phyloP scores from a whole-genome alignment of 2,888 invertebrate genomes.

The Calameuta filiformis region DNA sequence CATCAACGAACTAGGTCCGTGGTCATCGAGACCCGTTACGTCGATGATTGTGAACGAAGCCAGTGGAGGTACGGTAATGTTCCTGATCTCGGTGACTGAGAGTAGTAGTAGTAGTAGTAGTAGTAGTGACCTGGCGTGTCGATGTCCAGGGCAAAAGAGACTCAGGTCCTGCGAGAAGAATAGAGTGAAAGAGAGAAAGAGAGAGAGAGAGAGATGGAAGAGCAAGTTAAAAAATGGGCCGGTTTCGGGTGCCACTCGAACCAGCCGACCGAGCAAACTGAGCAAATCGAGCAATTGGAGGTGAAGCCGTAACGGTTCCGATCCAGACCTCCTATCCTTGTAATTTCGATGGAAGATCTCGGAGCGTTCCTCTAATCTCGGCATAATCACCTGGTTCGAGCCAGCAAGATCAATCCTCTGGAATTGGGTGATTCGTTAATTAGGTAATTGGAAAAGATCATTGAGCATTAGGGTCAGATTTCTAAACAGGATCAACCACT shows the following conservation, averaged over 20 bases:
- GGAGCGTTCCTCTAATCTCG: too few species aligned
- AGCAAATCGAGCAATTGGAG: conserved; percentile 2
- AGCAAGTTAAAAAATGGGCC: conserved; percentile 20
- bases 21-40: background rate
- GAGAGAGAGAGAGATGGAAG: conserved; percentile 3
- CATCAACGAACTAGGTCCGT: background rate
- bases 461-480: too few species aligned
- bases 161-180: background rate
- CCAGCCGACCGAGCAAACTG: background rate
- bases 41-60: background rate
- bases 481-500: too few species aligned
- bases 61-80: background rate
- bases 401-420: too few species aligned
- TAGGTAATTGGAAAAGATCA: too few species aligned
- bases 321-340: conserved; percentile 31
- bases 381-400: too few species aligned
- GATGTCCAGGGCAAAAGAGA: background rate
- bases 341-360: conserved; percentile 30
- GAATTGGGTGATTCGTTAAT: too few species aligned
- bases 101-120: background rate
- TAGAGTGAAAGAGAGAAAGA: background rate
- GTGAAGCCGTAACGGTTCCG: conserved; percentile 38
- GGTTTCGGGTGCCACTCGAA: conserved; percentile 6
- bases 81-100: background rate
- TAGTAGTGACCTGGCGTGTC: background rate